Conservation (phyloP, 2,888 invertebrate genomes). For the Callyntrura guangdongensis region DNA sequence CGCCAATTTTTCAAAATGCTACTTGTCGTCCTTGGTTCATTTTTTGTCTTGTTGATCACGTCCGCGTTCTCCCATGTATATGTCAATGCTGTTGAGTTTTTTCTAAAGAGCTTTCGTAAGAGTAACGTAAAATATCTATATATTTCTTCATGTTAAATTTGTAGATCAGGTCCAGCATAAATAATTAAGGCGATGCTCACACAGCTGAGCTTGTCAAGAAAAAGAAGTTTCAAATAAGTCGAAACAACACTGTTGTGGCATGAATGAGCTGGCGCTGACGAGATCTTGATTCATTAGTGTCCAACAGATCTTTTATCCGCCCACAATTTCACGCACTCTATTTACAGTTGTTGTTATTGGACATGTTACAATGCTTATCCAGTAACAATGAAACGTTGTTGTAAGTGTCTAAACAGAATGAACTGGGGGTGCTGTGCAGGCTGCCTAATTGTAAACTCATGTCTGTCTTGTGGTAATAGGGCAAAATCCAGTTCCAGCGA, state of each 20-base stretch:
- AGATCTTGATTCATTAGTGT: constrained; percentile 34
- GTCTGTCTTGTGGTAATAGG: constrained; percentile 36
- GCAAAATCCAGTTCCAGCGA: constrained; percentile 65
- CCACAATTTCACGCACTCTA: constrained; percentile 53
- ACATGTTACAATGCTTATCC: constrained; percentile 15
- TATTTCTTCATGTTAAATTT: no score
- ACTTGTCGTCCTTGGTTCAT: constrained; percentile 74
- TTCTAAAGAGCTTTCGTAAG: no score
- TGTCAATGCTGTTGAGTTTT: no score
- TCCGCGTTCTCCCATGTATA: constrained; percentile 52
- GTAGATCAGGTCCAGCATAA: constrained; percentile 58
- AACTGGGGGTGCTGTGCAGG: constrained; percentile 24
- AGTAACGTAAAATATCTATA: no score
- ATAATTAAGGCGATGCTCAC: constrained; percentile 69
- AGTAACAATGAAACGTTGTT: constrained; percentile 37
- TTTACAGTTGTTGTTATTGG: constrained; percentile 50
- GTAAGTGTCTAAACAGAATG: constrained; percentile 26
- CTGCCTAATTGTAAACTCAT: constrained; percentile 69
- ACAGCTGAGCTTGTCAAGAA: constrained; percentile 15
- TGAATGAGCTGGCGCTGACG: constrained; percentile 33
- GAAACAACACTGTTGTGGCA: not conserved
- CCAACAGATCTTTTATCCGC: constrained; percentile 33
- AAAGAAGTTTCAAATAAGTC: constrained; percentile 43
- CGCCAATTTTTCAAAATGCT: not conserved
- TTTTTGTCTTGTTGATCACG: constrained; percentile 60